A percentile compares a stretch with the other conserved stretches of the same genome.
Evolutionary conservation across 2,888 invertebrate species (phyloP).

Genomic region (Sminthurinus aureus): DNA sequence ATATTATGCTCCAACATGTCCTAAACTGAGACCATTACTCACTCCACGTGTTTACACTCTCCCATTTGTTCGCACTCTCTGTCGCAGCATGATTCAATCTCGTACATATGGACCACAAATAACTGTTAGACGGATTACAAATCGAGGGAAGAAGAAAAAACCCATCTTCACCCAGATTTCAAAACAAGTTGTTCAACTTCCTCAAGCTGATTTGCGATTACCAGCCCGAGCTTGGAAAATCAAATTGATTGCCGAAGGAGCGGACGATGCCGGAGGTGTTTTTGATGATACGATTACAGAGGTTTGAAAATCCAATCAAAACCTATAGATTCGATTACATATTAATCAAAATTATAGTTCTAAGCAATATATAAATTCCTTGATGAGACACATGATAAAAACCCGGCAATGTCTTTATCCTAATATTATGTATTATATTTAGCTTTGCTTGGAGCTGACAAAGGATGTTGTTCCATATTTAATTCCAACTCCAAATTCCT

Average conservation of each 20-base stretch:
- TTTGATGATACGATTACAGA: slow-evolving; percentile 76
- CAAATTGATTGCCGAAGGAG: slow-evolving; percentile 73
- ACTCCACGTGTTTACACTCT: slow-evolving; percentile 71
- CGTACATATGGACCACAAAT: slow-evolving; percentile 74
- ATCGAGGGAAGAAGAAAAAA: slow-evolving; percentile 68
- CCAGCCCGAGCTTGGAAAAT: slow-evolving; percentile 74
- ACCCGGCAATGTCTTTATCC: too few relatives aligned
- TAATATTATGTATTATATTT: too few relatives aligned
- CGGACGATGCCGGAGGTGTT: slow-evolving; percentile 72
- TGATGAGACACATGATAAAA: too few relatives aligned
- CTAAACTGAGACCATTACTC: slow-evolving; percentile 67
- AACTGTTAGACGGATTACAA: slow-evolving; percentile 70
- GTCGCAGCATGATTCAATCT: slow-evolving; percentile 74
- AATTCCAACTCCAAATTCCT: slow-evolving; percentile 71
- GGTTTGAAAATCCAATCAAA: too few relatives aligned
- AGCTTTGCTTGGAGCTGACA: slow-evolving; percentile 72
- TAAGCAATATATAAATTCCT: too few relatives aligned
- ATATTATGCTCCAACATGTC: slow-evolving; percentile 62
- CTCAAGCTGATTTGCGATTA: slow-evolving; percentile 68
- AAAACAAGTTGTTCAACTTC: slow-evolving; percentile 70
- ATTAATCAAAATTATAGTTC: too few relatives aligned
- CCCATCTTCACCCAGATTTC: slow-evolving; percentile 72
- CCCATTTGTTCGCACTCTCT: slow-evolving; percentile 71
- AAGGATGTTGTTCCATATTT: slow-evolving; percentile 69
- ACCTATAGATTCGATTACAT: too few relatives aligned